Evolutionary conservation across 2,888 invertebrate genomes (phyloP).

Genomic region (Drosophila lacicola): DNA sequence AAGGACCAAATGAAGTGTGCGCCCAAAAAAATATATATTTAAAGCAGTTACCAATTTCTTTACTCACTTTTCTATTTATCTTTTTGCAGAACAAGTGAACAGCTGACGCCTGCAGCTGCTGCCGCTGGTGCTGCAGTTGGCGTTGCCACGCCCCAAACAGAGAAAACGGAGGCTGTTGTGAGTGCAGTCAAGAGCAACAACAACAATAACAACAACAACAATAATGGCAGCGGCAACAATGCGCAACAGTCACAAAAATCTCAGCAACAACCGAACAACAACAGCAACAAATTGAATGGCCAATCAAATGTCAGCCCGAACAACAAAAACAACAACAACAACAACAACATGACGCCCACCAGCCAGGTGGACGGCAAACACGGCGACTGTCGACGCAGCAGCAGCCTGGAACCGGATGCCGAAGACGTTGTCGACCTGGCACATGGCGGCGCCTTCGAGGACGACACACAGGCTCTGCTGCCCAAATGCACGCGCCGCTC

Average conservation of each 20-base stretch:
- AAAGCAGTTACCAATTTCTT: background rate
- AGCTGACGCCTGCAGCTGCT: constrained; percentile 41
- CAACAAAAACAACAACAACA: constrained; percentile 33
- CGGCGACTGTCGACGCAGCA: constrained; percentile 57
- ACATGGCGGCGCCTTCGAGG: constrained; percentile 83
- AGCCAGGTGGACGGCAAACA: constrained; percentile 48
- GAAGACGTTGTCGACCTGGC: constrained; percentile 76
- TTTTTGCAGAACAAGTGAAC: constrained; percentile 71
- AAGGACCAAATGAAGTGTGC: constrained; percentile 3
- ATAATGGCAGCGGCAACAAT: constrained; percentile 58
- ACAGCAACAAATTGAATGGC: constrained; percentile 59
- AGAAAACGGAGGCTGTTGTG: constrained; percentile 39
- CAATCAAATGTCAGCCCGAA: constrained; percentile 62
- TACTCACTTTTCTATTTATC: background rate
- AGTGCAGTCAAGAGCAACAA: constrained; percentile 23
- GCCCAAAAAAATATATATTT: background rate
- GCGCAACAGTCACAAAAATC: constrained; percentile 62
- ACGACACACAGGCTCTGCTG: constrained; percentile 84
- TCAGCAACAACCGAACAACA: constrained; percentile 56
- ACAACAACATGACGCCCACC: constrained; percentile 47
- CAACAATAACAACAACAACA: constrained; percentile 42
- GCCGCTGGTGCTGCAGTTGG: constrained; percentile 32
- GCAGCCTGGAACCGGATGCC: constrained; percentile 60
- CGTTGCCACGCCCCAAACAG: constrained; percentile 37
- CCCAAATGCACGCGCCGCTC: constrained; percentile 84